Base-by-base conservation (phyloP, 2,888 invertebrate species). In the Magallana nippona region DNA sequence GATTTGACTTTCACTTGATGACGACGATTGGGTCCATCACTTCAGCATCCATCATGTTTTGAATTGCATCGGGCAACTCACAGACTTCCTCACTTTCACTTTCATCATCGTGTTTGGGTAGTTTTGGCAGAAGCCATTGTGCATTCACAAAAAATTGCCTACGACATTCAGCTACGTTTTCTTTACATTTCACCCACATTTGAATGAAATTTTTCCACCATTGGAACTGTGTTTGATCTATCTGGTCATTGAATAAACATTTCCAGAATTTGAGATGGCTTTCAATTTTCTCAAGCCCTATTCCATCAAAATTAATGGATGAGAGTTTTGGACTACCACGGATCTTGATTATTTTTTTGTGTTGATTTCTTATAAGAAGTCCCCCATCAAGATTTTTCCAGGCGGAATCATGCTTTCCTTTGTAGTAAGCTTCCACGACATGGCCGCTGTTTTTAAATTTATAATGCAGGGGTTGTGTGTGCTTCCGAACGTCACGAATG, bases 191-290 rank as follows among this genome's bases (percentile, higher is more conserved):
- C 60, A 5, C 5, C 60, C 60, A 60, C 19, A n/a, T 5, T 19
- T 60, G n/a, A 10, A 60, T n/a, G 13, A 60, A 60, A 60, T 19
- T 5, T n/a, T 17, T 19, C 60, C 60, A 60, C 60, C 60, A 60
- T 19, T 60, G 60, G 10, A 19, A 60, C 19, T 60, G 60, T 8
- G n/a, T 60, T 10, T 60, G 60, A n/a, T 60, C 60, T 10, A 60
- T 60, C 60, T 60, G 60, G 19, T 60, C 60, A 60, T 5, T n/a
- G 60, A 60, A 60, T n/a, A 60, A 60, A n/a, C 60, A n/a, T 60
- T 60, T 60, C 60, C 3, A 60, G 19, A 19, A 19, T 19, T 60
- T 60, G n/a, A 60, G 19, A 1, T n/a, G n/a, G 60, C 60, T 60
- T 2, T n/a, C n/a, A 10, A 60, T 60, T 60, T 10, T 15, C 19